These are phyloP conservation scores for Synergus itoensis DNA, from an alignment of 2,888 invertebrate genomes.

Conservation along the genomic window DNA sequence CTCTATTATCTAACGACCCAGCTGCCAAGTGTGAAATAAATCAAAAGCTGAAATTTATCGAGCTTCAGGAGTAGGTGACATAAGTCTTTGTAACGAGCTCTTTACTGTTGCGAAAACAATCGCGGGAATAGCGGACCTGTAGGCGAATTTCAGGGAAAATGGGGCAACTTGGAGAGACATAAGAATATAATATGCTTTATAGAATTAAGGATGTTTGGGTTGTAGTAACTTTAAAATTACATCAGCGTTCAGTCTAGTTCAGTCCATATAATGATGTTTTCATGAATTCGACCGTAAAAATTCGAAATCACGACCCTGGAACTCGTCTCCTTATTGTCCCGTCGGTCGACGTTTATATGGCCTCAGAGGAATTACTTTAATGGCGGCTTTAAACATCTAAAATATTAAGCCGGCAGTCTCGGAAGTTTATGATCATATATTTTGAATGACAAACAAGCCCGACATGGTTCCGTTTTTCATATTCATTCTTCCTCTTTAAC, in stretches of 20 bases:
- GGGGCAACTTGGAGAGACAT: neutral
- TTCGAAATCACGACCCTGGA: slow-evolving; percentile 23
- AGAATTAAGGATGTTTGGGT: neutral
- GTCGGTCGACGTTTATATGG: slow-evolving; percentile 32
- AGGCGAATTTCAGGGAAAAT: neutral
- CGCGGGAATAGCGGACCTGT: neutral
- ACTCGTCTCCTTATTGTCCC: slow-evolving; percentile 17
- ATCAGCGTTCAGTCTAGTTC: neutral
- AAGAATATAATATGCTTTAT: neutral
- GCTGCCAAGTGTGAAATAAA: slow-evolving; percentile 17
- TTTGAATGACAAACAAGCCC: slow-evolving; percentile 28
- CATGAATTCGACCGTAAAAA: slow-evolving; percentile 7
- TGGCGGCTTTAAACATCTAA: slow-evolving; percentile 52
- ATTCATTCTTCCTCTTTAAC: neutral
- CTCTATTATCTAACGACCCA: neutral
- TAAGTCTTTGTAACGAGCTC: neutral
- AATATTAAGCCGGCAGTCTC: slow-evolving; percentile 43
- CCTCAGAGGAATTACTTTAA: slow-evolving; percentile 52
- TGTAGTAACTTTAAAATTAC: neutral
- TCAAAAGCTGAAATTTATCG: slow-evolving; percentile 5
- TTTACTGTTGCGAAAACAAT: neutral
- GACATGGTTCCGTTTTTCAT: slow-evolving; percentile 18
- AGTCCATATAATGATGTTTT: slow-evolving; percentile 13
- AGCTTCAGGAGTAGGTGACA: neutral
- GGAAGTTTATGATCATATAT: neutral